Evolutionary conservation across 2,888 invertebrate species (phyloP).

Genomic region (Abscondita cerata): DNA sequence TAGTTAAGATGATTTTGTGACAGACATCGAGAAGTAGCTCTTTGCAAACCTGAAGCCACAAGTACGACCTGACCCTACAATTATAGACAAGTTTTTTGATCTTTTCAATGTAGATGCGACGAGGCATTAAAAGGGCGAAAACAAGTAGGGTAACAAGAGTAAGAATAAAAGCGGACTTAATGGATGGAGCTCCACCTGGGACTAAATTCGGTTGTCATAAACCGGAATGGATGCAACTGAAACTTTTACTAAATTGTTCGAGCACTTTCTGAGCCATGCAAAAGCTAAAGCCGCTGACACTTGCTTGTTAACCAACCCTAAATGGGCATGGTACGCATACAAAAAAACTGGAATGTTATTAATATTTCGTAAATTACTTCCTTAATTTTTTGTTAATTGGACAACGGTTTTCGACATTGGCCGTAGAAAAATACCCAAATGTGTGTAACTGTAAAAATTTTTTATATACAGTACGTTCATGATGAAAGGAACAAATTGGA

Average conservation of each 20-base stretch:
- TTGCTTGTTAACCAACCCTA: conserved; percentile 2
- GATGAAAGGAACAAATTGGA: too few relatives aligned
- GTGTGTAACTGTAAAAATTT: too few relatives aligned
- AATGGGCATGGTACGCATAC: conserved; percentile 12
- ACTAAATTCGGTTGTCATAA: conserved; percentile 1
- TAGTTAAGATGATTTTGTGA: background rate
- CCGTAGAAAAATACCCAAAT: too few relatives aligned
- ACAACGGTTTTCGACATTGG: too few relatives aligned
- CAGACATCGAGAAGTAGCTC: background rate
- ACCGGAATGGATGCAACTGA: conserved; percentile 2
- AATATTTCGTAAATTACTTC: too few relatives aligned
- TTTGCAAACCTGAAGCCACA: background rate
- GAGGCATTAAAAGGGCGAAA: background rate
- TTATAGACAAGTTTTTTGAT: background rate
- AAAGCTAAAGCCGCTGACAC: background rate
- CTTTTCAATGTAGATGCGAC: conserved; percentile 3
- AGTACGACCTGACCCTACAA: background rate
- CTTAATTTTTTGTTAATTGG: too few relatives aligned
- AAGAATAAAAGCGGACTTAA: background rate
- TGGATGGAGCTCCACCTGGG: conserved; percentile 5
- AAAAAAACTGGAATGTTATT: background rate
- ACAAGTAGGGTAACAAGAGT: background rate
- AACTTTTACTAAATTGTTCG: background rate
- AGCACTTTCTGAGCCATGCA: background rate
- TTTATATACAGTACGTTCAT: too few relatives aligned